Percentiles rank a stretch among this genome's conserved stretches.
Conservation (phyloP, 2,113 vertebrate genomes). For the Ammodytes marinus region DNA sequence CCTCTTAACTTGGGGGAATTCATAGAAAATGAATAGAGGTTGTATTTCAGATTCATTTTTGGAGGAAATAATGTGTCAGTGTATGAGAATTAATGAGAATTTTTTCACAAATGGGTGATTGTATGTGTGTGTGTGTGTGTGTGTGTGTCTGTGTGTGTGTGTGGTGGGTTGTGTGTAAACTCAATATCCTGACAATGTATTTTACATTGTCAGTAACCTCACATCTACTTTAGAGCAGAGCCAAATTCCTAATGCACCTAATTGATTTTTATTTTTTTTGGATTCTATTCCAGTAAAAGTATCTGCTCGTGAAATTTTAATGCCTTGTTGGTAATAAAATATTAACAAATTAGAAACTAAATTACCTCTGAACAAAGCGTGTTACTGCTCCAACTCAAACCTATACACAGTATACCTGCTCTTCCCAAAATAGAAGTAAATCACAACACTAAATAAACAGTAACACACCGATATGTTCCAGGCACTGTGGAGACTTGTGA, state of each 20-base stretch:
- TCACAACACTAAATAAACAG: not conserved
- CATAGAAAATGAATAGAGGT: constrained; percentile 1
- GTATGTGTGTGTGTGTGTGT: not conserved
- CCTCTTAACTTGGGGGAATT: constrained; percentile 17
- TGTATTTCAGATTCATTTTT: not conserved
- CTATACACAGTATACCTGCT: not conserved
- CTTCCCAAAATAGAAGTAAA: not conserved
- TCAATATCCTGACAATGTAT: constrained; percentile 8
- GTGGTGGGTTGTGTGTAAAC: not conserved
- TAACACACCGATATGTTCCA: not conserved
- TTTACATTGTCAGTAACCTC: constrained; percentile 29
- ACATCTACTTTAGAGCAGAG: constrained; percentile 19
- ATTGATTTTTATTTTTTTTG: constrained; percentile 62
- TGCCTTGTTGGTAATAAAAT: constrained; percentile 45
- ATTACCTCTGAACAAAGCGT: not conserved
- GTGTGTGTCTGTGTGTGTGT: not conserved
- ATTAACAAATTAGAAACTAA: constrained; percentile 3
- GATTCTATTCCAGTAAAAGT: constrained; percentile 61
- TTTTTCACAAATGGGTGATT: not conserved
- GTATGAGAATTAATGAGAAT: not conserved
- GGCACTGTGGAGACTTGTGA: not conserved
- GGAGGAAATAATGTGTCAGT: not conserved
- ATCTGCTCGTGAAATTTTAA: constrained; percentile 37
- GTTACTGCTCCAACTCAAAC: not conserved
- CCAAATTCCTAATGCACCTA: constrained; percentile 63